Evolutionary conservation across 2,113 vertebrate species (phyloP).

Genomic region (Albula glossodonta): DNA sequence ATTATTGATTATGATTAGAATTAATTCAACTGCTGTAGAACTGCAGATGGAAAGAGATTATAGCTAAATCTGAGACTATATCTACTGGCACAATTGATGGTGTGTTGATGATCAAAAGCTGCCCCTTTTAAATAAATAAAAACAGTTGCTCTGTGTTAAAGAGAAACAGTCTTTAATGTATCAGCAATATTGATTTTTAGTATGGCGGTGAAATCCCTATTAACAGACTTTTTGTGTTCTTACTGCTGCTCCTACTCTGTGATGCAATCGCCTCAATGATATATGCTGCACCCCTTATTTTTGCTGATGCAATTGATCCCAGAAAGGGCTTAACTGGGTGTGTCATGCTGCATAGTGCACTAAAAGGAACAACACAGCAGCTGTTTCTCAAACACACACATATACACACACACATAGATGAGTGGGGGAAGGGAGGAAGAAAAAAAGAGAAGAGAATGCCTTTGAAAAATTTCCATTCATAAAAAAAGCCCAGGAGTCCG

Average conservation of each 20-base stretch:
- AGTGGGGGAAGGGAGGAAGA: background rate
- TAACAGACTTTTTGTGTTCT: background rate
- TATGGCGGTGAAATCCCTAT: background rate
- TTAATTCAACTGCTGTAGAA: background rate
- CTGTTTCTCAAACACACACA: background rate
- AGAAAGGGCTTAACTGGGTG: constrained; percentile 22
- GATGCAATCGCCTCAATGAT: background rate
- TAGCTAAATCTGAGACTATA: too few relatives aligned
- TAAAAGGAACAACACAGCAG: background rate
- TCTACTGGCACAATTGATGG: too few relatives aligned
- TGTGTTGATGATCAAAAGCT: too few relatives aligned
- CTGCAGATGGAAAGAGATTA: background rate
- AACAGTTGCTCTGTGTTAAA: background rate
- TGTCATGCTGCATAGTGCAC: background rate
- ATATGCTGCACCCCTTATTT: background rate
- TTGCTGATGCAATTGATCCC: constrained; percentile 5
- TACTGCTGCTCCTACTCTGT: background rate
- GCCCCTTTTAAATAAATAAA: too few relatives aligned
- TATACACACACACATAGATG: background rate
- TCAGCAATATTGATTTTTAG: background rate
- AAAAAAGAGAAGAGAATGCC: background rate
- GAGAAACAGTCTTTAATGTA: background rate
- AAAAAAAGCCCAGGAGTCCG: constrained; percentile 17
- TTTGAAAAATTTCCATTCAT: constrained; percentile 29
- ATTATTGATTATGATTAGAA: background rate